Conservation (phyloP, 2,797 vertebrate species). For the Hypotaenidia okinawae region DNA sequence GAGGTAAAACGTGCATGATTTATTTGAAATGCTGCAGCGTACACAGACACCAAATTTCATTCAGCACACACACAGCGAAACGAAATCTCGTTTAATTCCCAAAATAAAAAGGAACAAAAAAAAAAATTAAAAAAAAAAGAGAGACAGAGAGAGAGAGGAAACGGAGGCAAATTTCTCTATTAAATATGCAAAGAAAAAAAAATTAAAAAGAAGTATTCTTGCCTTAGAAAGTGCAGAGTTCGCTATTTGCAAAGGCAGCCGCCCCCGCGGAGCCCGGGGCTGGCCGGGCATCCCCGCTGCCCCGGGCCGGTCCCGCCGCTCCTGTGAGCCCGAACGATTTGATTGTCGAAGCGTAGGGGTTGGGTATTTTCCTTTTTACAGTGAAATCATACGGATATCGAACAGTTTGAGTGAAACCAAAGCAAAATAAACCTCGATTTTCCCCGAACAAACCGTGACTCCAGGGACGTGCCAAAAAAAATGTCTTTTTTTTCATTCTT, state of each 20-base stretch:
- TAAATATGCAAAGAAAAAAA: constrained; percentile 39
- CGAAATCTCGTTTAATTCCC: constrained; percentile 43
- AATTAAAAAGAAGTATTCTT: constrained; percentile 20
- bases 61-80: constrained; percentile 70
- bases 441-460: constrained; percentile 74
- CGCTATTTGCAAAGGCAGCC: constrained; percentile 15
- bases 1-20: constrained; percentile 94
- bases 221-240: constrained; percentile 74
- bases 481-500: not conserved
- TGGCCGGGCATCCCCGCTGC: not conserved
- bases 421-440: constrained; percentile 47
- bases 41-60: constrained; percentile 85
- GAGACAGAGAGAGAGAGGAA: not conserved
- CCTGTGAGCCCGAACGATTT: constrained; percentile 71
- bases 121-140: too few species aligned
- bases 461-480: constrained; percentile 64
- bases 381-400: constrained; percentile 78
- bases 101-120: not conserved
- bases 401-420: constrained; percentile 70
- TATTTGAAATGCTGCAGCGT: constrained; percentile 91
- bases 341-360: constrained; percentile 90
- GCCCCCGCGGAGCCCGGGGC: not conserved
- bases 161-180: constrained; percentile 18
- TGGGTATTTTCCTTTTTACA: constrained; percentile 26
- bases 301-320: constrained; percentile 20